Percentiles rank a stretch among this genome's conserved stretches.
phyloP scores from a whole-genome alignment of 1,140 invertebrate genomes.

The Drosophila prosaltans region DNA sequence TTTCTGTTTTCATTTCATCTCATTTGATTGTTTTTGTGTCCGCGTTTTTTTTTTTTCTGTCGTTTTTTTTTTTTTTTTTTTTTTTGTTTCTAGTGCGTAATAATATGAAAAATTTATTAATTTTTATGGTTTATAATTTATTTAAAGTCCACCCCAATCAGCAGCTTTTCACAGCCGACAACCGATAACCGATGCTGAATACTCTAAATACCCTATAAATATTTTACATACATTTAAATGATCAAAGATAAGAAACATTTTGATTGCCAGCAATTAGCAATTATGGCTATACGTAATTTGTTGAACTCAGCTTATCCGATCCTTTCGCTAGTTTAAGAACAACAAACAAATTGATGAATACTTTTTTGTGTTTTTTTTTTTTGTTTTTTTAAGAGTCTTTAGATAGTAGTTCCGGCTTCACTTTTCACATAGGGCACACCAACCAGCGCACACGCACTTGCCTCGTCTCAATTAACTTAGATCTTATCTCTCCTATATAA shows the following conservation, averaged over 20 bases:
- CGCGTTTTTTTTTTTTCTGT: not conserved
- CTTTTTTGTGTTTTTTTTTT: not conserved
- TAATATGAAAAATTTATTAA: constrained; percentile 75
- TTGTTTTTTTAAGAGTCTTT: constrained; percentile 4
- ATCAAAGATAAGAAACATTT: not conserved
- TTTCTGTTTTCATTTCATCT: constrained; percentile 50
- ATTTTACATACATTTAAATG: too few species aligned
- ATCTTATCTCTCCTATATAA: constrained; percentile 52
- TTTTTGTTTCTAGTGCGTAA: constrained; percentile 59
- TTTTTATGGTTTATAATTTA: constrained; percentile 72
- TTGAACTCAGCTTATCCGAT: constrained; percentile 58
- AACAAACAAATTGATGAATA: constrained; percentile 36
- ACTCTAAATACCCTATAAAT: constrained; percentile 41
- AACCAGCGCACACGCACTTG: constrained; percentile 27
- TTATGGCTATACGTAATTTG: constrained; percentile 34
- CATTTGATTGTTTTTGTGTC: constrained; percentile 61
- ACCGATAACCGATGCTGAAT: constrained; percentile 5
- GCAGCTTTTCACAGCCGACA: constrained; percentile 39
- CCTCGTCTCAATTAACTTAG: constrained; percentile 69
- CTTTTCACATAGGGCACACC: constrained; percentile 41
- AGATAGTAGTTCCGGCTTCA: constrained; percentile 51
- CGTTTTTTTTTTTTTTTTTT: constrained; percentile 11
- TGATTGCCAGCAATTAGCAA: constrained; percentile 36
- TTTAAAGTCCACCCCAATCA: constrained; percentile 56
- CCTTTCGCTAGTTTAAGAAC: constrained; percentile 51